Conservation (phyloP, 2,888 invertebrate species). For the Tetrapedia diversipes region DNA sequence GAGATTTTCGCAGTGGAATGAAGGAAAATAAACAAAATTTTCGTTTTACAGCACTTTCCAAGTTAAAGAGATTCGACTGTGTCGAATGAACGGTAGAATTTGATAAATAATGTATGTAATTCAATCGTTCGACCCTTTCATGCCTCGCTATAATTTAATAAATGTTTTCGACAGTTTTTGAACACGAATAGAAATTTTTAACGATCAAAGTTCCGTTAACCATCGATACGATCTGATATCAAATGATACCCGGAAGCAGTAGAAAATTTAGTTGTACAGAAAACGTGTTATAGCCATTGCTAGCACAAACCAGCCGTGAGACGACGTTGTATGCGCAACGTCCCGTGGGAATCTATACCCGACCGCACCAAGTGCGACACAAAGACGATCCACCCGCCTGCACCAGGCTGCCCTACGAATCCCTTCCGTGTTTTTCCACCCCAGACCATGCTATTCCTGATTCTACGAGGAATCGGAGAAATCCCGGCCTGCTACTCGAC, state of each 20-base stretch:
- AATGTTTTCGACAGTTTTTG: no score
- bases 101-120: no score
- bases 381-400: constrained; percentile 70
- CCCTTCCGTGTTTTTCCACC: constrained; percentile 70
- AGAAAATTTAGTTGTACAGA: neutral
- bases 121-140: no score
- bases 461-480: constrained; percentile 53
- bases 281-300: constrained; percentile 26
- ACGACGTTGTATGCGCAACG: constrained; percentile 59
- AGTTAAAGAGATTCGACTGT: no score
- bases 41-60: no score
- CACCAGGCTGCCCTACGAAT: constrained; percentile 57
- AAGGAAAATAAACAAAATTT: no score
- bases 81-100: no score
- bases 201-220: no score
- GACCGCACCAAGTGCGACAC: constrained; percentile 65
- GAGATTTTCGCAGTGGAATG: no score
- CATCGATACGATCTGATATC: no score
- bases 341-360: constrained; percentile 78
- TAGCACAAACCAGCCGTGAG: constrained; percentile 43
- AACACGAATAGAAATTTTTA: no score
- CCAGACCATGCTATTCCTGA: constrained; percentile 31
- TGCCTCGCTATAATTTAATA: no score
- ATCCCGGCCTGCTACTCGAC: constrained; percentile 41
- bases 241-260: neutral